Base-by-base conservation (phyloP, 1,140 invertebrate species). In the Drosophila tsacasi region DNA sequence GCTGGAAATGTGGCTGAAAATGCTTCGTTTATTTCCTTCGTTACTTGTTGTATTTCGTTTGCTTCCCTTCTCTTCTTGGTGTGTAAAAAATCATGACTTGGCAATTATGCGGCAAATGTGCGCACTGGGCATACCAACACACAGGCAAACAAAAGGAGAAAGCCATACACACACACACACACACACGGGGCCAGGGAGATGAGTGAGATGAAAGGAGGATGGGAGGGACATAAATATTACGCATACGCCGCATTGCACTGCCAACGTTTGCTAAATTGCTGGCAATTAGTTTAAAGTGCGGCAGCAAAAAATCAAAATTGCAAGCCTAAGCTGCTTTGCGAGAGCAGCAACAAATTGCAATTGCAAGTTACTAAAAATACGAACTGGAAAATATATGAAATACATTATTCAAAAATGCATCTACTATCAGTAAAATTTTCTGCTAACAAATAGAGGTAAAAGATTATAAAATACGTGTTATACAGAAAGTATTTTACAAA, bases 21-120 rank as follows among this genome's bases (percentile, higher is more conserved):
- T 66, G 77, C 76, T 79, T 72, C 75, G 76, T 79, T 79, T 79
- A 79, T 79, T 79, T 79, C 60, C 75, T 77, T 69, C 75, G 54
- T 73, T 76, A 67, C 74, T 78, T 71, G 65, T 76, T 62, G 76
- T 71, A 71, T 79, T 72, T 65, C 40, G 62, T n/a, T 39, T 67
- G 71, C 60, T 49, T 23, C 47, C 52, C 19, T 3, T 12, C 19
- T n/a, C 61, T 68, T 67, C 76, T 73, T 69, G 78, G 77, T 81
- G 78, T 90, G 78, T 81, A 90, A 90, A 90, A 90, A 90, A 90
- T 89, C 85, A 90, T 90, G 85, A 90, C 85, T 90, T 90, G 86
- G 85, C 85, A 90, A 90, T 90, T 90, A 90, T 90, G 86, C 85
- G 82, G 85, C 86, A 90, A 90, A 90, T 90, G 85, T 85, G 79